A percentile compares a stretch with the other conserved stretches of the same genome.
phyloP scores from a whole-genome alignment of 2,888 invertebrate genomes.

The Stenodera caucasica region DNA sequence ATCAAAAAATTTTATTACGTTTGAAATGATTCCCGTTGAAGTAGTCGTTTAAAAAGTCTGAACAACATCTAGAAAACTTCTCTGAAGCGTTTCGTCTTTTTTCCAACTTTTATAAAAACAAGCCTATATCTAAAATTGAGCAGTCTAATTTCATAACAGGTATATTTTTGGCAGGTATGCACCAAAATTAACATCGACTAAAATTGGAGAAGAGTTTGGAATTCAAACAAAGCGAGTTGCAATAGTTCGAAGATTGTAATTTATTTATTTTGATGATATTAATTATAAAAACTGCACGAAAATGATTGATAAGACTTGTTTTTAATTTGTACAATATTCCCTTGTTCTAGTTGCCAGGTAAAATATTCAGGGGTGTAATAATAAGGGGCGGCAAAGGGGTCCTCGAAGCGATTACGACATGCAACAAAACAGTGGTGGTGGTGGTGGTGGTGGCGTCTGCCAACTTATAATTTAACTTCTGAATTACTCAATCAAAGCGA shows the following conservation, averaged over 20 bases:
- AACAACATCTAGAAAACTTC: background rate
- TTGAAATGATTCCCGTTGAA: background rate
- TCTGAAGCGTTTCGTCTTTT: background rate
- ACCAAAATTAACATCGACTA: slow-evolving; percentile 6
- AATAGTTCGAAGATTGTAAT: no score
- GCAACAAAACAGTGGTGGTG: background rate
- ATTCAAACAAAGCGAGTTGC: no score
- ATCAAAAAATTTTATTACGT: background rate
- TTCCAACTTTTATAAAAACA: background rate
- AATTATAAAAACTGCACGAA: background rate
- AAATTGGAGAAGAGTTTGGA: slow-evolving; percentile 3
- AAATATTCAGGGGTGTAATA: background rate
- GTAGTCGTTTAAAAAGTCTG: background rate
- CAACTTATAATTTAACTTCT: slow-evolving; percentile 24
- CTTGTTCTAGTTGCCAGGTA: background rate
- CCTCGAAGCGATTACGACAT: background rate
- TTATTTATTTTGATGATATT: no score
- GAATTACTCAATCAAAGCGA: slow-evolving; percentile 22
- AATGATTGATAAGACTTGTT: background rate
- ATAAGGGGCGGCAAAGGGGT: background rate
- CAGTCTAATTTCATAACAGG: slow-evolving; percentile 6
- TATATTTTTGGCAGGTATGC: slow-evolving; percentile 9
- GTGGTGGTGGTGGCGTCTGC: background rate
- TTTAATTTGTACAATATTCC: background rate
- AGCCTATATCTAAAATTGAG: background rate